Evolutionary conservation across 1,140 invertebrate species (phyloP).

Genomic region (Paramacrobiotus metropolitanus): DNA sequence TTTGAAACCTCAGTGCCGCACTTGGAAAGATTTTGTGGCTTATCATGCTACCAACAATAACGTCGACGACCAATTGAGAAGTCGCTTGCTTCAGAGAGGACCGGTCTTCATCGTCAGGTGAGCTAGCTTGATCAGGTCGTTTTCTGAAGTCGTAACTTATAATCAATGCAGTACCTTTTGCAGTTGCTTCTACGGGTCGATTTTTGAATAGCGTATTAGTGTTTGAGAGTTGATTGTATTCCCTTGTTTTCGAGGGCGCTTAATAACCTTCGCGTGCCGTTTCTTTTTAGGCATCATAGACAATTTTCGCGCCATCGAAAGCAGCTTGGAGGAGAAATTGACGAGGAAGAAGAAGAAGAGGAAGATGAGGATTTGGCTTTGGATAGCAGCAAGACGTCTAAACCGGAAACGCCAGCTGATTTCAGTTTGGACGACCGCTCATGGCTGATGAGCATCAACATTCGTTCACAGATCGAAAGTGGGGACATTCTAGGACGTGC

Average conservation of each 20-base stretch:
- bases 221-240: too few relatives aligned
- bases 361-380: slow-evolving; percentile 3
- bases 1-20: not conserved
- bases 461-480: slow-evolving; percentile 9
- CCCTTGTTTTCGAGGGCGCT: slow-evolving; percentile 4
- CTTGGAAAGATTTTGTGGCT: not conserved
- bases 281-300: not conserved
- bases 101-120: slow-evolving; percentile 7
- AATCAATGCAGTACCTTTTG: too few relatives aligned
- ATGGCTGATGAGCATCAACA: not conserved
- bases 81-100: slow-evolving; percentile 8
- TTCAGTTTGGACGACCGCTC: slow-evolving; percentile 11
- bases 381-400: slow-evolving; percentile 11
- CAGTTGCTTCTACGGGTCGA: too few relatives aligned
- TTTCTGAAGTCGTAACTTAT: too few relatives aligned
- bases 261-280: slow-evolving; percentile 12
- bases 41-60: not conserved
- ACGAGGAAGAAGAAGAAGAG: slow-evolving; percentile 12
- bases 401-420: slow-evolving; percentile 12
- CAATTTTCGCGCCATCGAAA: not conserved
- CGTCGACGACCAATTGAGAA: slow-evolving; percentile 4
- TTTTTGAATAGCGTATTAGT: too few relatives aligned
- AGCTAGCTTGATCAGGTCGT: slow-evolving; percentile 7
- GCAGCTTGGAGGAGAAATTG: slow-evolving; percentile 6
- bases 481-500: slow-evolving; percentile 12